These are phyloP conservation scores for Euura lappo DNA, from an alignment of 1,140 invertebrate genomes.

Conservation along the genomic window DNA sequence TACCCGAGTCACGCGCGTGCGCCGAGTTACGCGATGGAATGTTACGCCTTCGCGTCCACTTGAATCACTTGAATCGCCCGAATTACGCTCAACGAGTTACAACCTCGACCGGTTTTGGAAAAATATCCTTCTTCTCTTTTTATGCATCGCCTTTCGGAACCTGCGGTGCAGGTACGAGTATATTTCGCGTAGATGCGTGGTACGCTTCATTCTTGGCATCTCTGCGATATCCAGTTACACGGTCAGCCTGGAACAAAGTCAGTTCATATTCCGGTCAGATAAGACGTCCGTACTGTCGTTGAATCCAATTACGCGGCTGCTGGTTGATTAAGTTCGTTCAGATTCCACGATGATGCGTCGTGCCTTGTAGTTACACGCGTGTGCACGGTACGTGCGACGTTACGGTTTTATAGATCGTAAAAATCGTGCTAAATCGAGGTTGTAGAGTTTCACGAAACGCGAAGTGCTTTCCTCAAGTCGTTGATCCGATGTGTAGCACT, in stretches of 20 bases:
- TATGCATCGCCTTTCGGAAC: no score
- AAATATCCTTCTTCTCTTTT: not conserved
- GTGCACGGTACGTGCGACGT: not conserved
- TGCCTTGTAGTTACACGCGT: not conserved
- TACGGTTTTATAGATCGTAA: not conserved
- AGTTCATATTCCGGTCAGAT: constrained; percentile 1
- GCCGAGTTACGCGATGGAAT: constrained; percentile 30
- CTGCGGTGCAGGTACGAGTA: no score
- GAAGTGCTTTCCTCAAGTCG: no score
- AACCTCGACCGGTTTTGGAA: constrained; percentile 9
- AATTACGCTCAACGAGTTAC: constrained; percentile 27
- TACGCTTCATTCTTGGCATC: not conserved
- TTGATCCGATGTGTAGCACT: no score
- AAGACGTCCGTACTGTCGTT: not conserved
- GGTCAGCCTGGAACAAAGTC: not conserved
- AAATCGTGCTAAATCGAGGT: not conserved
- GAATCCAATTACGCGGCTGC: not conserved
- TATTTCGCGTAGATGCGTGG: no score
- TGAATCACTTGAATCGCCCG: constrained; percentile 28
- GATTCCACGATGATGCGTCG: no score
- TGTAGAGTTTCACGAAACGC: not conserved
- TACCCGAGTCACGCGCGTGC: constrained; percentile 3
- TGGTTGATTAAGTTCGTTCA: not conserved
- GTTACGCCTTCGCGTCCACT: constrained; percentile 38
- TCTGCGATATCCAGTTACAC: not conserved